Conservation (phyloP, 2,113 vertebrate genomes). For the Piaya cayana region DNA sequence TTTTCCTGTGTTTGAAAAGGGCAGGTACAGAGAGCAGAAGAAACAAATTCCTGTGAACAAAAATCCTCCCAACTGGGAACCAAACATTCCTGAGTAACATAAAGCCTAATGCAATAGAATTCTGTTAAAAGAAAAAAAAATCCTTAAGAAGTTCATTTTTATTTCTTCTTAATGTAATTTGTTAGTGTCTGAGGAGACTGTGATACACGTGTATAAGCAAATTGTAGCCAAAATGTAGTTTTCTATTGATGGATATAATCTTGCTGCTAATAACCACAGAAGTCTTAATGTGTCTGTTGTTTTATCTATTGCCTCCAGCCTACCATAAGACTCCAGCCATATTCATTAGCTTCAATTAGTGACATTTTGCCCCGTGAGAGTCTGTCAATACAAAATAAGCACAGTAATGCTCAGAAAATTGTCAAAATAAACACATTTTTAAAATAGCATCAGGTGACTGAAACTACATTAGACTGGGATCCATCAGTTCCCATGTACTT, state of each 20-base stretch:
- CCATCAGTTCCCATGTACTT: background rate
- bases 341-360: slow-evolving; percentile 48
- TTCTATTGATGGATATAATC: slow-evolving; percentile 29
- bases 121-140: background rate
- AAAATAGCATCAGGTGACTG: background rate
- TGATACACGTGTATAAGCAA: background rate
- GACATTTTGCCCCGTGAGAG: slow-evolving; percentile 20
- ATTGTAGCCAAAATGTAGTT: background rate
- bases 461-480: background rate
- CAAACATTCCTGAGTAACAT: background rate
- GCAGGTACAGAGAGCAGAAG: background rate
- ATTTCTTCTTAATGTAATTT: background rate
- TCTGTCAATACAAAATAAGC: slow-evolving; percentile 11
- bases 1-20: background rate
- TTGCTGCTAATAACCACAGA: slow-evolving; percentile 47
- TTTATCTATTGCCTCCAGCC: slow-evolving; percentile 11
- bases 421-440: background rate
- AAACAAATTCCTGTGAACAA: background rate
- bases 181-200: background rate
- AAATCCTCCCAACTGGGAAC: background rate
- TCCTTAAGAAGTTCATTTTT: background rate
- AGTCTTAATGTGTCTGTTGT: background rate
- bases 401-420: background rate
- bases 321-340: slow-evolving; percentile 7
- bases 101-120: background rate